phyloP scores from a whole-genome alignment of 2,888 invertebrate species.

The Eurois occulta region DNA sequence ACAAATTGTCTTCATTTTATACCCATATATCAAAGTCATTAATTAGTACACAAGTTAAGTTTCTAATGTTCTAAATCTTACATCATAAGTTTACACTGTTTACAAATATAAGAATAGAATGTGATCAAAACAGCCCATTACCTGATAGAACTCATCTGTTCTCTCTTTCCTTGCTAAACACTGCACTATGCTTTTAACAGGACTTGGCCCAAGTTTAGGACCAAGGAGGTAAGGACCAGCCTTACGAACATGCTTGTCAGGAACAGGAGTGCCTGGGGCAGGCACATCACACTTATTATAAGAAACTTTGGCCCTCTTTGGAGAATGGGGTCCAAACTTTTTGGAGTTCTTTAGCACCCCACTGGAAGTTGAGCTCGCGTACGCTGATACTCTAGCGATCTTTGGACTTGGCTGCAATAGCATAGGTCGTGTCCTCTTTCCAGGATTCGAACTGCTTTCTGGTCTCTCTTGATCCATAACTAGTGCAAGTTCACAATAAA shows the following conservation, averaged over 20 bases:
- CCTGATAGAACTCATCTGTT: constrained; percentile 92
- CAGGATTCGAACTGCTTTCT: constrained; percentile 83
- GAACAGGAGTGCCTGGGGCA: constrained; percentile 88
- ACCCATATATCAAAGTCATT: neutral
- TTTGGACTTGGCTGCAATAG: constrained; percentile 85
- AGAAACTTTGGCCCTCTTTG: constrained; percentile 77
- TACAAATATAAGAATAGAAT: constrained; percentile 23
- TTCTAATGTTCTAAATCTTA: constrained; percentile 5
- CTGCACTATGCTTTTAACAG: constrained; percentile 94
- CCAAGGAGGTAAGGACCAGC: constrained; percentile 93
- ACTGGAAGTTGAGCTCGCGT: constrained; percentile 80
- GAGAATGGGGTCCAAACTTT: constrained; percentile 74
- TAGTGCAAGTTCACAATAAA: constrained; percentile 47
- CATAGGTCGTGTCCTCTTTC: constrained; percentile 88
- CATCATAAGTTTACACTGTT: constrained; percentile 15
- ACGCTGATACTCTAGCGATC: constrained; percentile 82
- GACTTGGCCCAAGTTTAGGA: constrained; percentile 93
- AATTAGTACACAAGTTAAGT: constrained; percentile 6
- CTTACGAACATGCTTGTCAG: constrained; percentile 89
- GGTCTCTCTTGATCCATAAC: constrained; percentile 86
- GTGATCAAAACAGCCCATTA: constrained; percentile 69
- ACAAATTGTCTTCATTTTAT: neutral
- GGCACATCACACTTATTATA: constrained; percentile 86
- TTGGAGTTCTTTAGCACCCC: constrained; percentile 80
- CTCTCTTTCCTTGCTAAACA: constrained; percentile 93